Percentiles rank a stretch among this genome's conserved stretches.
Evolutionary conservation across 1,140 invertebrate genomes (phyloP).

Genomic region (Lepidurus packardi): DNA sequence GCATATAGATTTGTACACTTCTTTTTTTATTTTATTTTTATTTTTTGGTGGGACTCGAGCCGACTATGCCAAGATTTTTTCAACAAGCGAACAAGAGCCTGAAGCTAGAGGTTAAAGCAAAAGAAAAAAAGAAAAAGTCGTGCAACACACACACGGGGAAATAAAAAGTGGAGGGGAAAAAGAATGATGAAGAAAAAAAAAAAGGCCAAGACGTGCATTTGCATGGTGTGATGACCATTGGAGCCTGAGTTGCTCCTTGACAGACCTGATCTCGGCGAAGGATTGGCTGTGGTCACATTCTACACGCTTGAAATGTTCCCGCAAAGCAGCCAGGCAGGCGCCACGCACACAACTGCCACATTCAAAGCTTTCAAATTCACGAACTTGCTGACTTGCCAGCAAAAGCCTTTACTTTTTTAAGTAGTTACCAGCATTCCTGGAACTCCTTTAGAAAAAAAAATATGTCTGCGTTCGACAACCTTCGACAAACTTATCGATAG

Average conservation of each 20-base stretch:
- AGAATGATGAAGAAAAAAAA: neutral
- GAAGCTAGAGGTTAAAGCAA: neutral
- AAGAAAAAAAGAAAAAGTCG: neutral
- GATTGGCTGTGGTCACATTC: slow-evolving; percentile 21
- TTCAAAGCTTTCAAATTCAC: slow-evolving; percentile 22
- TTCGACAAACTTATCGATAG: neutral
- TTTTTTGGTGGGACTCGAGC: neutral
- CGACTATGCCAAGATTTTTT: neutral
- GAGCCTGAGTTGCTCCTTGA: slow-evolving; percentile 20
- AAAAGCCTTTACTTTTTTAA: neutral
- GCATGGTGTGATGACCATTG: slow-evolving; percentile 21
- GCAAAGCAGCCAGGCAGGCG: slow-evolving; percentile 20
- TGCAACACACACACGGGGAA: neutral
- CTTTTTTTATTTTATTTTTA: neutral
- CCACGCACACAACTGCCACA: slow-evolving; percentile 20
- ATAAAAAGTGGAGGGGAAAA: slow-evolving; percentile 1
- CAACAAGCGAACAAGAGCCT: neutral
- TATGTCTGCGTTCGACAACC: neutral
- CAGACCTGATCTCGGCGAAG: slow-evolving; percentile 20
- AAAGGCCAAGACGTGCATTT: slow-evolving; percentile 4
- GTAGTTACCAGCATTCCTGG: neutral
- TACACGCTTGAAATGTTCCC: slow-evolving; percentile 19
- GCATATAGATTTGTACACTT: slow-evolving; percentile 13
- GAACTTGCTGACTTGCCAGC: neutral
- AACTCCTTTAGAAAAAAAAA: neutral